Evolutionary conservation across 2,797 vertebrate genomes (phyloP).

Genomic region (Neopelma chrysocephalum): DNA sequence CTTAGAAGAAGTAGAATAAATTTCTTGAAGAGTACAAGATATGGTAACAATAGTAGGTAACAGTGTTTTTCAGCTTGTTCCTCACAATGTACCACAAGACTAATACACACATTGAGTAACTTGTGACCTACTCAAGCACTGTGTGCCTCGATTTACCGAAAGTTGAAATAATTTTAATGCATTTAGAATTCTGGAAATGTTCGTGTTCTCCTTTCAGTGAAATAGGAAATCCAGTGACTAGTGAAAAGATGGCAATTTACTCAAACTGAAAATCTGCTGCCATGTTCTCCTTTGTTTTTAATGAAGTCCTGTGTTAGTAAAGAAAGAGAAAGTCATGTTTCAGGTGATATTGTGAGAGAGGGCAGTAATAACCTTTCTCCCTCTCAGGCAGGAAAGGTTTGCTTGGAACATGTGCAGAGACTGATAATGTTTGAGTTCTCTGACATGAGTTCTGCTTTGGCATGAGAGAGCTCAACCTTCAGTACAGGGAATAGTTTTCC

Average conservation of each 20-base stretch:
- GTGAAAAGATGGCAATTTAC: neutral
- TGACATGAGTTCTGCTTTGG: neutral
- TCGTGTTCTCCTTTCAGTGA: neutral
- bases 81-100: neutral
- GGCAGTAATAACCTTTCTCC: neutral
- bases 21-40: neutral
- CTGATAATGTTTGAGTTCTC: neutral
- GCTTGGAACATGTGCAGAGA: neutral
- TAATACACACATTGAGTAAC: neutral
- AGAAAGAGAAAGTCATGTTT: neutral
- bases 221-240: neutral
- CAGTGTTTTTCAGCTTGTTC: neutral
- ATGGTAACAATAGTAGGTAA: neutral
- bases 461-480: neutral
- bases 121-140: neutral
- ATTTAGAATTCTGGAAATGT: neutral
- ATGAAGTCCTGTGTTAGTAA: neutral
- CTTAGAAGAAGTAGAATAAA: neutral
- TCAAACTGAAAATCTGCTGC: neutral
- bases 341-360: neutral
- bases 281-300: neutral
- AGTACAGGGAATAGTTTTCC: neutral
- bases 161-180: neutral
- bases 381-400: neutral
- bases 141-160: neutral